Percentiles rank a stretch among this genome's conserved stretches.
Conservation (phyloP, 2,113 vertebrate genomes). For the Lanius collurio region DNA sequence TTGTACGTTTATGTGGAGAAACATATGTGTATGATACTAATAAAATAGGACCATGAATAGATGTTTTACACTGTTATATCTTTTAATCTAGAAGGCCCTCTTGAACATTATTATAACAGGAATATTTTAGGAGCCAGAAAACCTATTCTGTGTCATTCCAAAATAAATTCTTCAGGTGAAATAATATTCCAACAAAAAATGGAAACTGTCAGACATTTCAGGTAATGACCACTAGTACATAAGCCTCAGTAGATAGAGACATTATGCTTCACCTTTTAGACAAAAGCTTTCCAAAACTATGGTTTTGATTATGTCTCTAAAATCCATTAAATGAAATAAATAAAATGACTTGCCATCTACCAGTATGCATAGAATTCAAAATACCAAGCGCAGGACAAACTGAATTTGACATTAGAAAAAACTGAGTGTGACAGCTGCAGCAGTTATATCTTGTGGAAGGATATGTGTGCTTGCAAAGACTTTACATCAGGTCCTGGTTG, state of each 20-base stretch:
- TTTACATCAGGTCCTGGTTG: conserved; percentile 38
- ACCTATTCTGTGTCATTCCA: background rate
- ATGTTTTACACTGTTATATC: background rate
- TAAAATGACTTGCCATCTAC: background rate
- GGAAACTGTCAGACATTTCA: background rate
- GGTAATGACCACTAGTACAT: background rate
- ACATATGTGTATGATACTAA: background rate
- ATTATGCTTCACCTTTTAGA: background rate
- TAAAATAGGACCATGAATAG: background rate
- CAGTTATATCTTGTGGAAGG: conserved; percentile 12
- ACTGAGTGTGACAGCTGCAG: conserved; percentile 4
- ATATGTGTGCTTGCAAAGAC: conserved; percentile 11
- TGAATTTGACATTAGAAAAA: conserved; percentile 47
- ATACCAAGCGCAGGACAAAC: conserved; percentile 26
- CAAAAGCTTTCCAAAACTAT: background rate
- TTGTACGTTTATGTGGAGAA: background rate
- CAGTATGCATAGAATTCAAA: background rate
- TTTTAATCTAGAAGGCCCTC: background rate
- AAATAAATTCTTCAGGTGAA: background rate
- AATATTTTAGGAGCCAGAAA: background rate
- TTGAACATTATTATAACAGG: background rate
- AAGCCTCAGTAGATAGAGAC: background rate
- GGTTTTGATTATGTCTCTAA: background rate
- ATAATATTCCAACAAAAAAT: background rate
- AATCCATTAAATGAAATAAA: background rate